Evolutionary conservation across 2,113 vertebrate genomes (phyloP), one percentile per base, ranked within the genome.

Genomic region (Cochlearius cochlearius): DNA sequence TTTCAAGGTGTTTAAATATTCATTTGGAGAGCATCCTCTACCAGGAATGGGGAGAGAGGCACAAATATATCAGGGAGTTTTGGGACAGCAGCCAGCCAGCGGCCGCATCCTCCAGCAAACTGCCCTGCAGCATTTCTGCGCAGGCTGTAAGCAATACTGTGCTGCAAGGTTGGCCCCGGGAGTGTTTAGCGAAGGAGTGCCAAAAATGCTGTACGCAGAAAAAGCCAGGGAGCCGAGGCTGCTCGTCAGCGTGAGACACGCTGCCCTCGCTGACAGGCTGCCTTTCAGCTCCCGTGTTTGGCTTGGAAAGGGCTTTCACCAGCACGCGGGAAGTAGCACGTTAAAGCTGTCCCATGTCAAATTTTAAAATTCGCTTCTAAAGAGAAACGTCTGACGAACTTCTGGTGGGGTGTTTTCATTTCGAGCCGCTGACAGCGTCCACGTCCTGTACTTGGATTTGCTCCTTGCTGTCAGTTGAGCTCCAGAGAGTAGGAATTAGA

Each of bases 41-140:
- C 17, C 62, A 18, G 85, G 56, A 63, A 7, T 38, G 15, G 62
- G 30, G 34, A 67, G 67, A 39, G 55, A 60, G 63, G 49, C 55
- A 23, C 50, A 12, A 9, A 41, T 6, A 2, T 45, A 15, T 25
- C 5, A 1, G 50, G 63, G 63, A 21, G 82, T 11, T 62, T 27
- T 29, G 26, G 89, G 71, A 19, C 45, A 38, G 84, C 89, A 91
- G 82, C 88, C 89, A 91, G 82, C 88, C 45, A 32, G 84, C 80
- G 72, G 82, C 89, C 62, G 16, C 85, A 39, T 41, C 58, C 59
- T 55, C 39, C 72, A 34, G 52, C 39, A 8, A n/a, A 11, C 13
- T 2, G 23, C 41, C 68, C 81, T n/a, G 90, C 88, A 25, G 92
- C 36, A 0, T 2, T 27, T 32, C 71, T 73, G 43, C 25, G 1